Evolutionary conservation across 2,888 invertebrate species (phyloP), one percentile per base, ranked within the genome.

Genomic region (Neocrepidodera transversa): DNA sequence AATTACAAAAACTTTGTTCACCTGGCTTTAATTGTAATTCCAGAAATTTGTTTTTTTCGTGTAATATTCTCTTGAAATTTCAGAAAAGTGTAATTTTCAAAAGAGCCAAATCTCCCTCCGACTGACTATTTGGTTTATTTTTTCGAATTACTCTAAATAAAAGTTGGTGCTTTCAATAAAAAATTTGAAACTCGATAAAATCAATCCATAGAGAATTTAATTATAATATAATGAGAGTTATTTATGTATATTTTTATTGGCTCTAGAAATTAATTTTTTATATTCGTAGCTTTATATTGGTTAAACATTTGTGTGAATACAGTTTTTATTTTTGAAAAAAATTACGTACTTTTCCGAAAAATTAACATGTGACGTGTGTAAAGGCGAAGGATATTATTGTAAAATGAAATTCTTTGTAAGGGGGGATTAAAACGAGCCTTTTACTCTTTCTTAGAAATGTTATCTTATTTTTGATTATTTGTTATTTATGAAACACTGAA

Each of bases 391-490:
- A n/a, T 10, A 35, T 48, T 30, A n/a, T 18, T 23, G 18, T n/a
- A n/a, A n/a, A n/a, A n/a, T n/a, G 20, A 26, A 16, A 11, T 28
- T 28, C 10, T 4, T 28, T 8, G 2, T 10, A 10, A 8, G 5
- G 3, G n/a, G n/a, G n/a, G n/a, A n/a, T n/a, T n/a, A n/a, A n/a
- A n/a, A n/a, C n/a, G n/a, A n/a, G n/a, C 43, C 45, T 52, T 32
- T 45, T 45, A 45, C 45, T 35, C 35, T 47, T 36, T 54, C 36
- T 47, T 36, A 47, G 47, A 47, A 47, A 47, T 54, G 47, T 54
- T 54, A 45, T 45, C 13, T 55, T 56, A 55, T 61, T 51, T n/a
- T 48, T 51, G 52, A 57, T 61, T 49, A 51, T 51, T 61, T 60
- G 56, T 60, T 60, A 51, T 49, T 35, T 59, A 54, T 59, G 51